Evolutionary conservation across 1,140 invertebrate genomes (phyloP).

Genomic region (Acyrthosiphon pisum): DNA sequence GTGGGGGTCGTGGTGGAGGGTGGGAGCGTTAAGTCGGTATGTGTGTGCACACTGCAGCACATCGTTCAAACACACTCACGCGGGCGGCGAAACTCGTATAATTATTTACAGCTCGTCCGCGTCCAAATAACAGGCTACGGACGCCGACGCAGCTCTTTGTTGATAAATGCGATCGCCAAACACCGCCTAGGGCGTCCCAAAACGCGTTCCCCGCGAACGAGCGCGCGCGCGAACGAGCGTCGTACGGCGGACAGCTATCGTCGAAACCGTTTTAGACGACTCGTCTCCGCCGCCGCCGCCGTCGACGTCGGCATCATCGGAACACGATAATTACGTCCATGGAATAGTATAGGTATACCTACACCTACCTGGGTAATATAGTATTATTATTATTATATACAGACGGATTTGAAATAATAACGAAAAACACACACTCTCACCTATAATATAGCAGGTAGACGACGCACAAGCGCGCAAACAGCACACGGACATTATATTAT

Average conservation of each 20-base stretch:
- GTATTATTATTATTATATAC: background rate
- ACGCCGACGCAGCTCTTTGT: constrained; percentile 41
- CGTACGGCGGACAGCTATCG: background rate
- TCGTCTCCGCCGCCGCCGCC: background rate
- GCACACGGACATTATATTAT: too few species aligned
- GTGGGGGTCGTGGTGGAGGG: too few species aligned
- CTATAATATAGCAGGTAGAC: background rate
- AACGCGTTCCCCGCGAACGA: constrained; percentile 12
- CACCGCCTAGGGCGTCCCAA: background rate
- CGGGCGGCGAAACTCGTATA: constrained; percentile 27
- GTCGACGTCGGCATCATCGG: background rate
- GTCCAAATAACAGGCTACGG: constrained; percentile 38
- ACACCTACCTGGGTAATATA: background rate
- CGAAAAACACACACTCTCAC: background rate
- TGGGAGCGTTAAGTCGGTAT: background rate
- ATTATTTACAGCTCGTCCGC: constrained; percentile 41
- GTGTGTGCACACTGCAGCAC: background rate
- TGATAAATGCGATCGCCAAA: constrained; percentile 42
- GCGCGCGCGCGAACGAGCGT: background rate
- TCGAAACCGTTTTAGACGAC: constrained; percentile 31
- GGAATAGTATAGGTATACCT: background rate
- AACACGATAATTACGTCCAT: constrained; percentile 29
- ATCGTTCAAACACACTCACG: background rate
- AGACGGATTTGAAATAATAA: constrained; percentile 13
- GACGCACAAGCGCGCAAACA: too few species aligned